Evolutionary conservation across 2,888 invertebrate genomes (phyloP).

Genomic region (Gymnocheta viridis): DNA sequence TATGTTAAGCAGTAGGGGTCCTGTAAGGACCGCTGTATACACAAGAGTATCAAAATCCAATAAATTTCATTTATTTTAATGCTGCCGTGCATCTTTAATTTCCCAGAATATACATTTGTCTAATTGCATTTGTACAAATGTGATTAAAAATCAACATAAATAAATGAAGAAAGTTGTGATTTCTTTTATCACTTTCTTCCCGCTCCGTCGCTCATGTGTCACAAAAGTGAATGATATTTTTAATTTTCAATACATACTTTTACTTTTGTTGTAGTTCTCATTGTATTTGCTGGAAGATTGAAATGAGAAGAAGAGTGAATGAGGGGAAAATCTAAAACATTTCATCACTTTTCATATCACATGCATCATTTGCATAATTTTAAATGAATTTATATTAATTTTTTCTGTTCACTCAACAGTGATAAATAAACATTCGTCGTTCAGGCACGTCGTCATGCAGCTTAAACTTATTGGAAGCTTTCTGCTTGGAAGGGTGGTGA

Average conservation of each 20-base stretch:
- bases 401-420: constrained; percentile 20
- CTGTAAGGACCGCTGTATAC: too few species aligned
- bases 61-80: background rate
- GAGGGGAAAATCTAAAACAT: background rate
- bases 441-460: background rate
- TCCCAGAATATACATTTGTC: background rate
- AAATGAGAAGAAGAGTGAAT: background rate
- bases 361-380: constrained; percentile 40
- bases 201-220: background rate
- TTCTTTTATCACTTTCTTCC: background rate
- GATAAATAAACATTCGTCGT: background rate
- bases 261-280: background rate
- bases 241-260: background rate
- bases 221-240: background rate
- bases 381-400: constrained; percentile 7
- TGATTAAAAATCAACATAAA: constrained; percentile 28
- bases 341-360: constrained; percentile 14
- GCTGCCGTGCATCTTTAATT: background rate
- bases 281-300: background rate
- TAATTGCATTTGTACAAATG: constrained; percentile 24
- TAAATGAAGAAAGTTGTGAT: background rate
- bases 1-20: too few species aligned
- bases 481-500: too few species aligned
- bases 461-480: too few species aligned
- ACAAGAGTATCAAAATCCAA: background rate